phyloP scores from a whole-genome alignment of 2,888 invertebrate genomes.

The Unio pictorum region DNA sequence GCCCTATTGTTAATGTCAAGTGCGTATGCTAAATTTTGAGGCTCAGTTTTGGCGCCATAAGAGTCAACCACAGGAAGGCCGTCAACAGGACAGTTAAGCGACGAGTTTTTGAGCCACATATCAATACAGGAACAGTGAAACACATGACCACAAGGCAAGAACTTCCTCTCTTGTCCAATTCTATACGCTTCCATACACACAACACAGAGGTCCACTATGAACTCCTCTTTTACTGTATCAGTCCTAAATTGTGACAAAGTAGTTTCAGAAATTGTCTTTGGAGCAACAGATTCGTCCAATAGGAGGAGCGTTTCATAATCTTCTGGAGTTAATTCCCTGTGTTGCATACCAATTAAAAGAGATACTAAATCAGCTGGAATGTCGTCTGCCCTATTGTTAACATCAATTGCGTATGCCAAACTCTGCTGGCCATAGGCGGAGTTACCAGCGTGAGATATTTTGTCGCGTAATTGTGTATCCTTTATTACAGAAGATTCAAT shows the following conservation, averaged over 20 bases:
- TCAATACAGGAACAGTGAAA: slow-evolving; percentile 68
- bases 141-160: slow-evolving; percentile 65
- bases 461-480: slow-evolving; percentile 27
- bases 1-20: slow-evolving; percentile 46
- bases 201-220: slow-evolving; percentile 49
- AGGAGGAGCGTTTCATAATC: slow-evolving; percentile 66
- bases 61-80: slow-evolving; percentile 50
- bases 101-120: slow-evolving; percentile 65
- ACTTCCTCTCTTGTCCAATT: slow-evolving; percentile 57
- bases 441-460: slow-evolving; percentile 7
- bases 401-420: slow-evolving; percentile 48
- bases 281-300: slow-evolving; percentile 65
- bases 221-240: slow-evolving; percentile 42
- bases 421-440: slow-evolving; percentile 38
- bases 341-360: slow-evolving; percentile 60
- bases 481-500: slow-evolving; percentile 1
- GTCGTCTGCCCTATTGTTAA: slow-evolving; percentile 38
- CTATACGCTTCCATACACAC: slow-evolving; percentile 66
- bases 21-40: slow-evolving; percentile 52
- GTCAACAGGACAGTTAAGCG: slow-evolving; percentile 68
- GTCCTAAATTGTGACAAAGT: slow-evolving; percentile 49
- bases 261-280: slow-evolving; percentile 58
- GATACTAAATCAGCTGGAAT: slow-evolving; percentile 46
- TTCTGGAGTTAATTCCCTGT: slow-evolving; percentile 69
- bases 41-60: slow-evolving; percentile 16